Evolutionary conservation across 1,140 invertebrate species (phyloP).

Genomic region (Archivesica marissinica): DNA sequence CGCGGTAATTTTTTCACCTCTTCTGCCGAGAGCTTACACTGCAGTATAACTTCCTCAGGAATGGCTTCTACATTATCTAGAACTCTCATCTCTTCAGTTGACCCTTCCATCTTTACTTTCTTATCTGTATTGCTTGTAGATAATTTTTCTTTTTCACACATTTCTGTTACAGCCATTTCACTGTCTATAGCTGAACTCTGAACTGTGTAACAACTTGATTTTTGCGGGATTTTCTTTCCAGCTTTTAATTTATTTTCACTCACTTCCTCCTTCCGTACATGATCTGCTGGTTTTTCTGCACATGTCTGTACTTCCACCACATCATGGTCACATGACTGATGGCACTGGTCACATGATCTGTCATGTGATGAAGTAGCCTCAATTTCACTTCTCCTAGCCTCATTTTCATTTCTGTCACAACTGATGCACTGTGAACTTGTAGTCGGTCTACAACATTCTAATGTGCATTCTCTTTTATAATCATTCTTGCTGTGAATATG

Average conservation of each 20-base stretch:
- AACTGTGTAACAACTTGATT: slow-evolving; percentile 23
- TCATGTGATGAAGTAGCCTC: not conserved
- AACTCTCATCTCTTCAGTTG: not conserved
- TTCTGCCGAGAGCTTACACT: slow-evolving; percentile 81
- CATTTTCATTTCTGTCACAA: slow-evolving; percentile 1
- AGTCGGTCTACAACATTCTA: slow-evolving; percentile 49
- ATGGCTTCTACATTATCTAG: slow-evolving; percentile 65
- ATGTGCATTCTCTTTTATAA: slow-evolving; percentile 41
- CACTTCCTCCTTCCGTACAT: not conserved
- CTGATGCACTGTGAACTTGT: not conserved
- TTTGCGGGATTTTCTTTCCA: slow-evolving; percentile 19
- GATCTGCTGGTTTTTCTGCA: slow-evolving; percentile 47
- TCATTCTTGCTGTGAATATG: not conserved
- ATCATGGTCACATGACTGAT: slow-evolving; percentile 22
- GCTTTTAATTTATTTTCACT: not conserved
- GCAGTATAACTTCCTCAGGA: slow-evolving; percentile 69
- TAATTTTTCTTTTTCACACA: too few species aligned
- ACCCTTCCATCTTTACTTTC: not conserved
- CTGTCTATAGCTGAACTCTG: not conserved
- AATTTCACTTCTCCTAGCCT: not conserved
- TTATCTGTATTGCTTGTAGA: too few species aligned
- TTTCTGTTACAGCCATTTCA: not conserved
- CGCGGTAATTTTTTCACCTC: slow-evolving; percentile 85
- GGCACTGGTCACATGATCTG: slow-evolving; percentile 2
- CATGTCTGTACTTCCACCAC: slow-evolving; percentile 19